phyloP scores from a whole-genome alignment of 2,888 invertebrate species.

The Teleiodes luculella region DNA sequence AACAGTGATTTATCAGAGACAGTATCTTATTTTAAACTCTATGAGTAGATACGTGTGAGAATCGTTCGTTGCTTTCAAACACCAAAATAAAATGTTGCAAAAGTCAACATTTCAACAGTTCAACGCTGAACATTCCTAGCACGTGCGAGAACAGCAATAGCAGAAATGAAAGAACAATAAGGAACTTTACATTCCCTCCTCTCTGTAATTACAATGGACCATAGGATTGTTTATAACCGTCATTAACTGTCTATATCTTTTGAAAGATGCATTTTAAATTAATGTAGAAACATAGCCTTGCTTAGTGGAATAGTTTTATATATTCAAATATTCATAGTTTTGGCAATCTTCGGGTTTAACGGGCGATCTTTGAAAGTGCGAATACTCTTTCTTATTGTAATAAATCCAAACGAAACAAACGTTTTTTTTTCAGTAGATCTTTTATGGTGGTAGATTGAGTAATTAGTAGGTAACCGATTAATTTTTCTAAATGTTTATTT shows the following conservation, averaged over 20 bases:
- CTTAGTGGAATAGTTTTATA: not conserved
- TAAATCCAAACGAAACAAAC: no score
- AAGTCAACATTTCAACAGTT: no score
- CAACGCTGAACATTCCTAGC: not conserved
- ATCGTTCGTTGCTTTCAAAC: no score
- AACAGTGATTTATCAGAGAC: no score
- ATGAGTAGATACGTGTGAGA: no score
- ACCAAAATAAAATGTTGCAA: no score
- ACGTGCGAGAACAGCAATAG: not conserved
- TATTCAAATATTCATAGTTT: not conserved
- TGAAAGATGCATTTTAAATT: slow-evolving; percentile 11
- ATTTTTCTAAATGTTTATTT: no score
- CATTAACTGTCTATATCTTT: slow-evolving; percentile 3
- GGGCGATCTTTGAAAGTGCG: not conserved
- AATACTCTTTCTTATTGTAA: no score
- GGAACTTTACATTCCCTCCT: not conserved
- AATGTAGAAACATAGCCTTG: slow-evolving; percentile 2
- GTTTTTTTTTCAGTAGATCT: no score
- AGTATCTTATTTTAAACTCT: no score
- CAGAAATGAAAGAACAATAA: not conserved
- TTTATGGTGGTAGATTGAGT: no score
- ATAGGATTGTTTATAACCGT: not conserved
- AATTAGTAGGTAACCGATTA: no score
- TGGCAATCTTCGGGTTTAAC: slow-evolving; percentile 4
- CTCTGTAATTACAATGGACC: slow-evolving; percentile 4